Evolutionary conservation across 2,888 invertebrate genomes (phyloP).

Genomic region (Diloba caeruleocephala): DNA sequence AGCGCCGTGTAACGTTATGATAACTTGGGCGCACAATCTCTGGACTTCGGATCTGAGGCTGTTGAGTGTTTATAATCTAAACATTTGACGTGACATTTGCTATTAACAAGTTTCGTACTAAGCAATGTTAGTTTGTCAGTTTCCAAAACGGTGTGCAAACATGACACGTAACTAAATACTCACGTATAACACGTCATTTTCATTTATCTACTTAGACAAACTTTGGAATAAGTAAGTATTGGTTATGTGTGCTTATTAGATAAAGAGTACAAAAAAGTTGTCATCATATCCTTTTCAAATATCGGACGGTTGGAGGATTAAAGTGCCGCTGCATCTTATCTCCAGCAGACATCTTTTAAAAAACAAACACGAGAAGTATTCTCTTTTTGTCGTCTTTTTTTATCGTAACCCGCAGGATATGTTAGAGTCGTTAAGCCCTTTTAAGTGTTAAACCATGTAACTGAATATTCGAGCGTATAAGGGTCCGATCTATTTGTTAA

Average conservation of each 20-base stretch:
- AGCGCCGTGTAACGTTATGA: neutral
- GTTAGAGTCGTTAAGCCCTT: conserved; percentile 89
- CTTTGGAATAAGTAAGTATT: conserved; percentile 69
- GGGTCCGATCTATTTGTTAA: conserved; percentile 88
- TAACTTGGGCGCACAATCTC: neutral
- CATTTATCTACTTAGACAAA: conserved; percentile 61
- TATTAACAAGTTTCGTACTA: conserved; percentile 8
- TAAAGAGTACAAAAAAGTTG: conserved; percentile 85
- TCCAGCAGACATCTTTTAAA: conserved; percentile 88
- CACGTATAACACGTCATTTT: conserved; percentile 44
- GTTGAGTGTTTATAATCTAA: conserved; percentile 4
- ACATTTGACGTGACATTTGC: conserved; percentile 14
- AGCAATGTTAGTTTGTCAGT: conserved; percentile 17
- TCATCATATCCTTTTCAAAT: conserved; percentile 89
- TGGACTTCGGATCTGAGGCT: neutral
- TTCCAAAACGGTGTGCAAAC: conserved; percentile 34
- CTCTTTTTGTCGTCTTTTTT: conserved; percentile 87
- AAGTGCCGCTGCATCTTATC: conserved; percentile 88
- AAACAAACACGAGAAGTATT: conserved; percentile 88
- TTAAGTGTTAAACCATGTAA: conserved; percentile 90
- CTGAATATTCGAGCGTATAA: conserved; percentile 88
- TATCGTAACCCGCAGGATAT: conserved; percentile 89
- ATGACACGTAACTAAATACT: conserved; percentile 45
- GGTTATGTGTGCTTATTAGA: conserved; percentile 84
- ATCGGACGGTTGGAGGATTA: conserved; percentile 87